phyloP scores from a whole-genome alignment of 1,140 invertebrate species.

The Zaprionus gabonicus region DNA sequence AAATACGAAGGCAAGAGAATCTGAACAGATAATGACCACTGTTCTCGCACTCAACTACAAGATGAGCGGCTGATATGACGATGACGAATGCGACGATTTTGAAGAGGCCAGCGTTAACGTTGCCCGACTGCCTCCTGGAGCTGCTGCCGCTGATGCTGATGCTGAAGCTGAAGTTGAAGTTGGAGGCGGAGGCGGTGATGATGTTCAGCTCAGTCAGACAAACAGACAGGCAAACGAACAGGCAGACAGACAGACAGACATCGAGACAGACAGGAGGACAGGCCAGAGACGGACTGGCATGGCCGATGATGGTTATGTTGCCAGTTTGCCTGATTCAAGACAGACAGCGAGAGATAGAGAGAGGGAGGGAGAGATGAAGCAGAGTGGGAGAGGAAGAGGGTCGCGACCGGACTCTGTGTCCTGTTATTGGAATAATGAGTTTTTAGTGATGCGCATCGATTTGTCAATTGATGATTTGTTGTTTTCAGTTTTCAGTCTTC shows the following conservation, averaged over 20 bases:
- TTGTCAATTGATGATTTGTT: slow-evolving; percentile 78
- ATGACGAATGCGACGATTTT: slow-evolving; percentile 78
- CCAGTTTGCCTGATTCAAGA: slow-evolving; percentile 22
- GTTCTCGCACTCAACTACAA: slow-evolving; percentile 77
- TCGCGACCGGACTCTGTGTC: slow-evolving; percentile 41
- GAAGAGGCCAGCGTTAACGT: slow-evolving; percentile 42
- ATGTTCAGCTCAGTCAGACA: slow-evolving; percentile 41
- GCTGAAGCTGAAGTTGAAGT: slow-evolving; percentile 22
- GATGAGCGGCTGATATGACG: slow-evolving; percentile 76
- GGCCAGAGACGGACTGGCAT: slow-evolving; percentile 3
- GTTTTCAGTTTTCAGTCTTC: slow-evolving; percentile 62
- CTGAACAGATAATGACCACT: slow-evolving; percentile 77
- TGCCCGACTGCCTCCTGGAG: slow-evolving; percentile 36
- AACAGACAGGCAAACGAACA: slow-evolving; percentile 17
- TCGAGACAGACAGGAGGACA: not conserved
- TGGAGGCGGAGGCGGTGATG: slow-evolving; percentile 41
- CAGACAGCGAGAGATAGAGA: no score
- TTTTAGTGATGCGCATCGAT: slow-evolving; percentile 76
- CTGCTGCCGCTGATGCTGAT: not conserved
- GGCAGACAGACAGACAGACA: slow-evolving; percentile 1
- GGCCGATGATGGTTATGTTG: slow-evolving; percentile 60
- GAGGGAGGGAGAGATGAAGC: no score
- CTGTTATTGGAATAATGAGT: slow-evolving; percentile 76
- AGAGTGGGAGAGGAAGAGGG: not conserved
- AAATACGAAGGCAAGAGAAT: slow-evolving; percentile 56